These are phyloP conservation scores for Onthophagus taurus DNA, from an alignment of 1,140 invertebrate species.

Conservation along the genomic window DNA sequence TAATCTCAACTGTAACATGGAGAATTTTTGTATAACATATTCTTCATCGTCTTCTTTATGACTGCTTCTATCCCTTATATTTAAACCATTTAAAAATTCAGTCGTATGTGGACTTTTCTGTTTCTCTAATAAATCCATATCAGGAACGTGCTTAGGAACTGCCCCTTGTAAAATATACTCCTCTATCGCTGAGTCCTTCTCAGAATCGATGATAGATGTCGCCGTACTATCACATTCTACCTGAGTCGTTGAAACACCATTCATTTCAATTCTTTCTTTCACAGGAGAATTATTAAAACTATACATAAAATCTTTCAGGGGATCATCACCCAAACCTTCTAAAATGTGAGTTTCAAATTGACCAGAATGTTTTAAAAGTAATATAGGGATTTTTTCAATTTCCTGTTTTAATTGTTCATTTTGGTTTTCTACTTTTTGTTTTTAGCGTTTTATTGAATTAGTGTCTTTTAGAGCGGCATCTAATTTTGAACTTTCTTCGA, in stretches of 20 bases:
- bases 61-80: conserved; percentile 22
- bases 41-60: conserved; percentile 48
- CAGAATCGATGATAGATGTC: conserved; percentile 30
- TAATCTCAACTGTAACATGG: conserved; percentile 57
- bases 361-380: conserved; percentile 58
- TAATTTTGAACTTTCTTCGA: conserved; percentile 76
- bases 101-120: conserved; percentile 1
- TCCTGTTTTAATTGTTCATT: conserved; percentile 75
- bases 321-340: conserved; percentile 40
- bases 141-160: conserved; percentile 49
- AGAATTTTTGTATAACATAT: conserved; percentile 53
- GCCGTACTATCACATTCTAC: conserved; percentile 33
- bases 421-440: conserved; percentile 67
- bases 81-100: conserved; percentile 15
- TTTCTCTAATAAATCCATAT: conserved; percentile 33
- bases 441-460: conserved; percentile 64
- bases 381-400: conserved; percentile 61
- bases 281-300: conserved; percentile 31
- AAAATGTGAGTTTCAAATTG: conserved; percentile 48
- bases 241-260: conserved; percentile 34
- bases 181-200: conserved; percentile 45
- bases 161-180: conserved; percentile 54
- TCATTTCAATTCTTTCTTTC: conserved; percentile 36
- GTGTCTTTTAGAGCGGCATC: conserved; percentile 72
- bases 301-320: conserved; percentile 36